Conservation (phyloP, 2,888 invertebrate species). For the Ophion ellenae region DNA sequence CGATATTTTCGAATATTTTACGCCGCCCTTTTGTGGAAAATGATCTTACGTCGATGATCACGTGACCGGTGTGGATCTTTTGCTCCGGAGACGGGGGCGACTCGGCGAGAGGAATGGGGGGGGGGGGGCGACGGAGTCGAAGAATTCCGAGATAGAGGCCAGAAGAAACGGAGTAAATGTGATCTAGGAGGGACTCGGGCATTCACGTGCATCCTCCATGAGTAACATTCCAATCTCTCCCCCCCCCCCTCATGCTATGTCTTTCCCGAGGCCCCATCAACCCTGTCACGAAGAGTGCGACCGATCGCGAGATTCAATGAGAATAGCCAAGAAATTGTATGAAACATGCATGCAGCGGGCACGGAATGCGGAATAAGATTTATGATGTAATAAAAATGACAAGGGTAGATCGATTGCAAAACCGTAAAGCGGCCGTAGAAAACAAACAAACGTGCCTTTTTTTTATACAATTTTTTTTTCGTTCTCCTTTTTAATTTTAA, state of each 20-base stretch:
- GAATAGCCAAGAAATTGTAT: conserved; percentile 37
- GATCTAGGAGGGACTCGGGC: conserved; percentile 5
- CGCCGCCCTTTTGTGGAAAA: conserved; percentile 16
- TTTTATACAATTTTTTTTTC: background rate
- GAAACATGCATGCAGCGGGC: conserved; percentile 17
- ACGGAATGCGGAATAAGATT: conserved; percentile 53
- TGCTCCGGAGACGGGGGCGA: background rate
- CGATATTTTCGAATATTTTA: background rate
- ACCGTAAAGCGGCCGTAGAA: background rate
- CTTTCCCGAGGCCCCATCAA: background rate
- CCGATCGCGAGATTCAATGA: conserved; percentile 26
- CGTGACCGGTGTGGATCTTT: conserved; percentile 34
- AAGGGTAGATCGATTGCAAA: conserved; percentile 28
- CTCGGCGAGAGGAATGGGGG: background rate
- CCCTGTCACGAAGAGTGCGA: conserved; percentile 24
- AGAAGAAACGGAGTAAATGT: conserved; percentile 31
- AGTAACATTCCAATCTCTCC: conserved; percentile 38
- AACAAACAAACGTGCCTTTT: background rate
- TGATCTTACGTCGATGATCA: conserved; percentile 26
- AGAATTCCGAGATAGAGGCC: conserved; percentile 22
- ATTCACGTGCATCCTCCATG: conserved; percentile 59
- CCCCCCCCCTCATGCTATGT: too few relatives aligned
- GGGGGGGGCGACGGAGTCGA: background rate
- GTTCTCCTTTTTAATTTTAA: background rate
- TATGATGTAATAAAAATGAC: conserved; percentile 14